phyloP scores from a whole-genome alignment of 2,797 vertebrate genomes.

The Sardinella longiceps region DNA sequence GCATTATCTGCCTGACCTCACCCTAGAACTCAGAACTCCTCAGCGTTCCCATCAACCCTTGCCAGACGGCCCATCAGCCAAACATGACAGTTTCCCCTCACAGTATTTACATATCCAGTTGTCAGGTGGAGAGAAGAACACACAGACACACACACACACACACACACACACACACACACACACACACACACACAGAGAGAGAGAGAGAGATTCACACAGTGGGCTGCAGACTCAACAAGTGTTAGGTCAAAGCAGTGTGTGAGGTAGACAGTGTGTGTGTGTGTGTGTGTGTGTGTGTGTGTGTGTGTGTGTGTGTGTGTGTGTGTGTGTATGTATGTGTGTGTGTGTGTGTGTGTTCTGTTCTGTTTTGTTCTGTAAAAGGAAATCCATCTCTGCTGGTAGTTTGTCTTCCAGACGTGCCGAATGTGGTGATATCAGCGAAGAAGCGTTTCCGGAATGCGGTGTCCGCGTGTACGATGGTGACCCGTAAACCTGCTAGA shows the following conservation, averaged over 20 bases:
- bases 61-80: conserved; percentile 60
- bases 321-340: conserved; percentile 39
- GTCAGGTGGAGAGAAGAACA: background rate
- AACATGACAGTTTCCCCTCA: conserved; percentile 75
- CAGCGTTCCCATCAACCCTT: conserved; percentile 60
- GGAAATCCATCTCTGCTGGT: conserved; percentile 67
- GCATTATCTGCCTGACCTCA: conserved; percentile 61
- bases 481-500: background rate
- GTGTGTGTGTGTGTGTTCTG: conserved; percentile 32
- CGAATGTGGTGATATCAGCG: conserved; percentile 60
- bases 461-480: background rate
- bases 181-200: background rate
- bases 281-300: conserved; percentile 33
- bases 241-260: conserved; percentile 56
- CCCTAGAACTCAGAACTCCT: conserved; percentile 63
- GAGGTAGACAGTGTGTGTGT: conserved; percentile 55
- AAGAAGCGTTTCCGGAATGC: conserved; percentile 51
- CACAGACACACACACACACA: background rate
- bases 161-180: background rate
- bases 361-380: conserved; percentile 71
- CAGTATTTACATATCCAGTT: conserved; percentile 85
- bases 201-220: conserved; percentile 50
- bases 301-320: background rate
- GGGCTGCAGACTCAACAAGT: conserved; percentile 76
- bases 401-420: conserved; percentile 66